These are phyloP conservation scores for Gymnarchus niloticus DNA, from an alignment of 2,113 vertebrate species.

Conservation along the genomic window DNA sequence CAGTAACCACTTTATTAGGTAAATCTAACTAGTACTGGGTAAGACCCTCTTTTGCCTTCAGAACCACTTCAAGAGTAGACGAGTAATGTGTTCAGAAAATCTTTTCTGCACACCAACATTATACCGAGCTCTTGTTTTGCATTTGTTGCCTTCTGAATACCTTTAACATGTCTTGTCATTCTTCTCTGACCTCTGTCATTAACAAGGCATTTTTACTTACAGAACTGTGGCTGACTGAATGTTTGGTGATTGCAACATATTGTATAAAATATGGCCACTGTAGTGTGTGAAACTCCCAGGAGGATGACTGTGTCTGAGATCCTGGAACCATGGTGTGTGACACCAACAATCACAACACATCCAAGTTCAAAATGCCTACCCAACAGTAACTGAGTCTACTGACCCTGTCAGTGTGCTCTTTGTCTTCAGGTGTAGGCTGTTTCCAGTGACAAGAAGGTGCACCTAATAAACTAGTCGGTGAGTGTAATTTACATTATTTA, in stretches of 20 bases:
- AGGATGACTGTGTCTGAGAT: neutral
- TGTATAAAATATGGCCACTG: too few species aligned
- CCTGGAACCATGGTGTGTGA: neutral
- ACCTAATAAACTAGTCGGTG: neutral
- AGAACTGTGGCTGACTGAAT: neutral
- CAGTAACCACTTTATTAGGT: neutral
- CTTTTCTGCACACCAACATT: too few species aligned
- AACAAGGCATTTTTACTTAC: neutral
- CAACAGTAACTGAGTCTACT: too few species aligned
- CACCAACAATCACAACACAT: neutral
- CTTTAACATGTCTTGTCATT: too few species aligned
- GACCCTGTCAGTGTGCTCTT: neutral
- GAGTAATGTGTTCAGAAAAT: too few species aligned
- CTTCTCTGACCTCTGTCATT: neutral
- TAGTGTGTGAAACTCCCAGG: neutral
- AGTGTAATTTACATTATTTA: neutral
- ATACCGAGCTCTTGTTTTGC: too few species aligned
- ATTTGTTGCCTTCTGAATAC: neutral
- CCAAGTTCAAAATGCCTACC: too few species aligned
- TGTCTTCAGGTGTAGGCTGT: too few species aligned
- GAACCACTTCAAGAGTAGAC: neutral
- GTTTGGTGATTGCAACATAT: too few species aligned
- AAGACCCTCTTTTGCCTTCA: neutral
- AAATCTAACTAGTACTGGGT: neutral
- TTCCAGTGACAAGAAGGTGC: neutral